Conservation (phyloP, 1,140 invertebrate species). For the Hormaphis cornu region DNA sequence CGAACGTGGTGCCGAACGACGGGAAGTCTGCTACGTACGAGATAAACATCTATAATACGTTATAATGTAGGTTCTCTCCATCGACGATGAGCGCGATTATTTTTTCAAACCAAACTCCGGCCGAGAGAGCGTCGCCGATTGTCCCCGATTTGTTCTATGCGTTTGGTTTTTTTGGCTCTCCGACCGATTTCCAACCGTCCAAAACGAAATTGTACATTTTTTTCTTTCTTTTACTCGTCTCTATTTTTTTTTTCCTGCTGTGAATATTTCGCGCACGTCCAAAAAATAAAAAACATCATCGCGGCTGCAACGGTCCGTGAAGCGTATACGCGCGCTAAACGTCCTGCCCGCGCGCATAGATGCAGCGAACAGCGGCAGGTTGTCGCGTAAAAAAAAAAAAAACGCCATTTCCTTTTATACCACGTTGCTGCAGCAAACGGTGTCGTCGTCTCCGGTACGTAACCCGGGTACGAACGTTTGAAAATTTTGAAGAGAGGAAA, state of each 20-base stretch:
- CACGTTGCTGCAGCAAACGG: too few species aligned
- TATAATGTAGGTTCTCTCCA: too few species aligned
- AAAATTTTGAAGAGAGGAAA: too few species aligned
- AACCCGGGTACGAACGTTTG: too few species aligned
- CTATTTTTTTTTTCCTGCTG: background rate
- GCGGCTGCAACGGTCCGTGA: background rate
- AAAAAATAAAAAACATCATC: conserved; percentile 7
- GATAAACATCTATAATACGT: too few species aligned
- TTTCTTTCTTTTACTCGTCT: background rate
- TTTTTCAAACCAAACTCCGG: background rate
- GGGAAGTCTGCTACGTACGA: too few species aligned
- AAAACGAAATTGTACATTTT: background rate
- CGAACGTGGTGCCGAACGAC: too few species aligned
- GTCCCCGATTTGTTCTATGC: background rate
- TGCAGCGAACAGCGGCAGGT: too few species aligned
- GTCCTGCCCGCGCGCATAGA: background rate
- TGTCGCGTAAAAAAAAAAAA: too few species aligned
- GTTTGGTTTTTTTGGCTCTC: background rate
- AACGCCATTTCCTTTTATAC: conserved; percentile 8
- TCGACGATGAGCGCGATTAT: background rate
- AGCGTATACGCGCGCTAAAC: conserved; percentile 5
- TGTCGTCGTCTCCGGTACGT: too few species aligned
- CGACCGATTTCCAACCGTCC: background rate
- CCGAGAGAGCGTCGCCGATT: too few species aligned
- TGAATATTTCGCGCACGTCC: conserved; percentile 1